Percentiles rank a stretch among this genome's conserved stretches.
Conservation (phyloP, 2,888 invertebrate species). For the Spisula solida region DNA sequence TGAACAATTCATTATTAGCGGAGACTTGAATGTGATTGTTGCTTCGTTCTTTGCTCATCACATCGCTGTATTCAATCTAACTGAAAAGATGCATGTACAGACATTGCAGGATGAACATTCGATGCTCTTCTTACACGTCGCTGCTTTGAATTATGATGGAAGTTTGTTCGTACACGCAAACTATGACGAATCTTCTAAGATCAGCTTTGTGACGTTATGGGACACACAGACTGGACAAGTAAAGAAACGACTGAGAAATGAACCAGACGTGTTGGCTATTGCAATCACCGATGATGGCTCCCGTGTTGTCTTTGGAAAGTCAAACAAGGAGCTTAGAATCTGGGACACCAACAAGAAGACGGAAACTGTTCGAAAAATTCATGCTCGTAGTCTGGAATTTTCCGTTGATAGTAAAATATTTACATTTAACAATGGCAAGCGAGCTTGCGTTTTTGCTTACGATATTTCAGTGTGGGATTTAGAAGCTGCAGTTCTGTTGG, state of each 20-base stretch:
- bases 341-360: constrained; percentile 83
- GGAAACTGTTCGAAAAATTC: constrained; percentile 74
- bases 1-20: constrained; percentile 85
- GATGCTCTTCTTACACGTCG: constrained; percentile 84
- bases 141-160: constrained; percentile 83
- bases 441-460: constrained; percentile 84
- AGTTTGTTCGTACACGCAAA: constrained; percentile 84
- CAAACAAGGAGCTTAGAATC: constrained; percentile 82
- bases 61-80: constrained; percentile 85
- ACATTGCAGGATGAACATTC: constrained; percentile 84
- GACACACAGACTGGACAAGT: constrained; percentile 83
- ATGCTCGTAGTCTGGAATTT: constrained; percentile 82
- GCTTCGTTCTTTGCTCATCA: constrained; percentile 87
- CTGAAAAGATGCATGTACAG: constrained; percentile 78
- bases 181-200: constrained; percentile 85
- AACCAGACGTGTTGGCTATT: constrained; percentile 84
- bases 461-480: constrained; percentile 87
- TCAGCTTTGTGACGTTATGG: constrained; percentile 86
- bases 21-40: constrained; percentile 82
- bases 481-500: constrained; percentile 77
- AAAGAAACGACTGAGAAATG: constrained; percentile 82
- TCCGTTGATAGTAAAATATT: constrained; percentile 82
- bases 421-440: constrained; percentile 77
- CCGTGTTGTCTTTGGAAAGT: constrained; percentile 84
- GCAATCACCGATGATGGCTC: constrained; percentile 83